phyloP scores from a whole-genome alignment of 23 tunicate species.

The Phallusia fumigata region DNA sequence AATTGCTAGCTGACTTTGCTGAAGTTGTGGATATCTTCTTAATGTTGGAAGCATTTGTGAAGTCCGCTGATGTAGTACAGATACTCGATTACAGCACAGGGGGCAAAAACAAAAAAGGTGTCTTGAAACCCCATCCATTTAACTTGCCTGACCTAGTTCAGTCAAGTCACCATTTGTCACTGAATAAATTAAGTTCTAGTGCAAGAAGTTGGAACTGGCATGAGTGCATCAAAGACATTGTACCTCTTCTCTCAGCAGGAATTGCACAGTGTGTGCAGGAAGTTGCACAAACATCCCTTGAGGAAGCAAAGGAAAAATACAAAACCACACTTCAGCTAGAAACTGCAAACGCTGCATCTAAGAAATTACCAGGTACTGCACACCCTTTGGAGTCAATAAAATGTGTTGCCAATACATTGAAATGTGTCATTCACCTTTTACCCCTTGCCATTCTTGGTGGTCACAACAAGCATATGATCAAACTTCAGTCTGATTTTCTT shows the following conservation, averaged over 20 bases:
- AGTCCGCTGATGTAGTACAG: conserved; percentile 17
- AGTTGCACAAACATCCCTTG: conserved; percentile 8
- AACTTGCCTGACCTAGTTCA: conserved; percentile 65
- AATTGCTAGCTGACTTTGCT: conserved; percentile 18
- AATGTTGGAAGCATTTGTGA: conserved; percentile 24
- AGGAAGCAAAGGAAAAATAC: conserved; percentile 27
- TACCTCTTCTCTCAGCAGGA: conserved; percentile 39
- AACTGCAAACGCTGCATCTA: conserved; percentile 13
- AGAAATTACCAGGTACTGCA: neutral
- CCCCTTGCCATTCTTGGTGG: conserved; percentile 56
- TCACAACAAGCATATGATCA: conserved; percentile 33
- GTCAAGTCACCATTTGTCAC: conserved; percentile 56
- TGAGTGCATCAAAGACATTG: conserved; percentile 44
- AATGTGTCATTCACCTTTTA: conserved; percentile 18
- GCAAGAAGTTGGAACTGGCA: conserved; percentile 41
- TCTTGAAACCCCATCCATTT: conserved; percentile 56
- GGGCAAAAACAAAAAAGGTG: conserved; percentile 40
- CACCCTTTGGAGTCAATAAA: conserved; percentile 22
- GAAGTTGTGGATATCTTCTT: conserved; percentile 25
- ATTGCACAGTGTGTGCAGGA: conserved; percentile 11
- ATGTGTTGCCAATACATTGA: conserved; percentile 10
- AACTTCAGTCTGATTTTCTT: conserved; percentile 48
- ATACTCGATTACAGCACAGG: conserved; percentile 20
- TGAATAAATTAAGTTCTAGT: neutral
- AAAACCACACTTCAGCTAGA: neutral